These are phyloP conservation scores for Pelagia noctiluca DNA, from an alignment of 30 jellyfish, hydroid and myxozoan genomes.

Conservation along the genomic window DNA sequence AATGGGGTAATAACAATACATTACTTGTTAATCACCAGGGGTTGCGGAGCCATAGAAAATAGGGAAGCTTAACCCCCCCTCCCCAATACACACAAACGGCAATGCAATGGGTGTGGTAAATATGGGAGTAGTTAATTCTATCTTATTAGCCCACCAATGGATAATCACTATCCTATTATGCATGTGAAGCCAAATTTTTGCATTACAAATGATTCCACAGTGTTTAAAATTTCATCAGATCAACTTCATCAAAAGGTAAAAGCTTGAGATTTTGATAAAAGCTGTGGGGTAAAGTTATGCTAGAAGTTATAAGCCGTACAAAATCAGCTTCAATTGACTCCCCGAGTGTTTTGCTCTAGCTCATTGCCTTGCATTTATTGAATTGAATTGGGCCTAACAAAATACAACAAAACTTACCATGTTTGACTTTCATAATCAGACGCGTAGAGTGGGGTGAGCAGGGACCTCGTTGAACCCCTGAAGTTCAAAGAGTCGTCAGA, in stretches of 20 bases:
- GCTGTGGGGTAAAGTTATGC: background rate
- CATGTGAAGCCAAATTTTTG: background rate
- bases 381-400: background rate
- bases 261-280: no score
- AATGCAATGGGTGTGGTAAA: background rate
- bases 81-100: background rate
- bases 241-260: background rate
- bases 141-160: background rate
- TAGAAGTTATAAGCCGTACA: background rate
- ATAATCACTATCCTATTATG: background rate
- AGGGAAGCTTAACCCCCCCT: background rate
- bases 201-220: background rate
- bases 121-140: background rate
- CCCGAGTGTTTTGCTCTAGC: background rate
- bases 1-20: background rate
- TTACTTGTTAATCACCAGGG: background rate
- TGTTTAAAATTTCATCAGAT: no score
- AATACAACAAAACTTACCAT: background rate
- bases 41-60: background rate
- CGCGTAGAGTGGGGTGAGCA: constrained; percentile 88
- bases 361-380: no score
- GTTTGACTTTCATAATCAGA: constrained; percentile 73
- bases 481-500: constrained; percentile 42
- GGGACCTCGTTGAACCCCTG: constrained; percentile 86
- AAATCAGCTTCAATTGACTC: background rate